phyloP scores from a whole-genome alignment of 2,888 invertebrate species.

The Mesorhabditis spiculigera region DNA sequence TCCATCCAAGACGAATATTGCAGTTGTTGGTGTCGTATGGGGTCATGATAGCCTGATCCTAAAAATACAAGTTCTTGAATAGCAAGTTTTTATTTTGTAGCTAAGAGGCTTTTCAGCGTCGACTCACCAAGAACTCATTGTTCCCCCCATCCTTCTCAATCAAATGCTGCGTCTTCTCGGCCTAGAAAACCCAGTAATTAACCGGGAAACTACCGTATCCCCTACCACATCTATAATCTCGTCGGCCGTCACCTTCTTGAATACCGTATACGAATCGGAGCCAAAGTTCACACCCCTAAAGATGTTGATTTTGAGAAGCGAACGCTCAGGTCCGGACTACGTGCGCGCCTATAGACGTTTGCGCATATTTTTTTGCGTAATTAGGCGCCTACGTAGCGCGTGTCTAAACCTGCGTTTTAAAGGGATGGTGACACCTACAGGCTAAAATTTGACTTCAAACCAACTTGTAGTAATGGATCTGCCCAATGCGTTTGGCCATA shows the following conservation, averaged over 20 bases:
- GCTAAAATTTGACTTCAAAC: not conserved
- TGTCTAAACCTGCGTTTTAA: too few species aligned
- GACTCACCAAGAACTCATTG: not conserved
- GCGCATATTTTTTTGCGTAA: too few species aligned
- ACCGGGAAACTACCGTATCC: not conserved
- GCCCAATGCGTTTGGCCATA: not conserved
- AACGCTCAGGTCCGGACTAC: too few species aligned
- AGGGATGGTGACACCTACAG: too few species aligned
- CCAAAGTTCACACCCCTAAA: slow-evolving; percentile 3
- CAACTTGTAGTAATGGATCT: slow-evolving; percentile 4
- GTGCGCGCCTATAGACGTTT: too few species aligned
- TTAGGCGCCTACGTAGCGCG: too few species aligned
- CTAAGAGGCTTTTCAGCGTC: not conserved
- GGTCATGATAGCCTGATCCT: slow-evolving; percentile 5
- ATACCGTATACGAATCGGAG: not conserved
- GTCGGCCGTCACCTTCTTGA: slow-evolving; percentile 4
- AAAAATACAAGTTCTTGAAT: not conserved
- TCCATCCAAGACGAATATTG: slow-evolving; percentile 6
- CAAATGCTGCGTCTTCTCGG: slow-evolving; percentile 5
- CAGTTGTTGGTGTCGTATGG: slow-evolving; percentile 4
- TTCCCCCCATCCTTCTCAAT: not conserved
- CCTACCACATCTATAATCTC: slow-evolving; percentile 4
- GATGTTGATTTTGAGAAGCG: not conserved
- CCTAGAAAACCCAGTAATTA: not conserved
- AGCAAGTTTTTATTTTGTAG: not conserved